These are phyloP conservation scores for Phrynocephalus versicolor DNA, from an alignment of 2,113 vertebrate species.

Conservation along the genomic window DNA sequence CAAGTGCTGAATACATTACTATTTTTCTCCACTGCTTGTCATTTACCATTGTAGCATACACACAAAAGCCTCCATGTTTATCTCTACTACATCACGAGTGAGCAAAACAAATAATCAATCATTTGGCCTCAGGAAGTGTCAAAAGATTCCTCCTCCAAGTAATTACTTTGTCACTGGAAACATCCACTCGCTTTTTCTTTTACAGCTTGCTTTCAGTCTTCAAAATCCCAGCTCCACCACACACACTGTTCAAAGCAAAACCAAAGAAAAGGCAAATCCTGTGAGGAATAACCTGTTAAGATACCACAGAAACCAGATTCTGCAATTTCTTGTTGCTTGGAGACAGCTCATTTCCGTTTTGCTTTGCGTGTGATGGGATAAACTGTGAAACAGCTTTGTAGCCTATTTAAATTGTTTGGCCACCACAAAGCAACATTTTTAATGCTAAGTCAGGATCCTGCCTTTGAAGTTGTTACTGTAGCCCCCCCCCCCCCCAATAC, in stretches of 20 bases:
- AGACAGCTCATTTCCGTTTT: conserved; percentile 44
- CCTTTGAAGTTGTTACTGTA: conserved; percentile 40
- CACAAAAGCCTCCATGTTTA: neutral
- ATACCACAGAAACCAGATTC: neutral
- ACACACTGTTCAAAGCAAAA: conserved; percentile 32
- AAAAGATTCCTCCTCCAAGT: neutral
- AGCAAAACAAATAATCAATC: neutral
- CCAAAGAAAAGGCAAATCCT: neutral
- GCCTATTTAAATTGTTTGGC: conserved; percentile 44
- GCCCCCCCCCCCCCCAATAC: conserved; percentile 19
- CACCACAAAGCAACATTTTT: conserved; percentile 38
- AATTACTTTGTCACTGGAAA: neutral
- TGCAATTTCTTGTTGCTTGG: neutral
- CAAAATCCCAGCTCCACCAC: conserved; percentile 8
- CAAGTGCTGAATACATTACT: neutral
- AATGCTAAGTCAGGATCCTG: conserved; percentile 1
- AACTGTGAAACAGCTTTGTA: conserved; percentile 40
- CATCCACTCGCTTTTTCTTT: neutral
- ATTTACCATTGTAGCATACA: neutral
- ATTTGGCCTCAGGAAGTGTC: neutral
- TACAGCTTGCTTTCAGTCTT: neutral
- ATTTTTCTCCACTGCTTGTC: neutral
- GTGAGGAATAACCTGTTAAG: neutral
- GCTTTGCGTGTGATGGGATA: conserved; percentile 35
- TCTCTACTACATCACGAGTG: conserved; percentile 5